Percentiles rank a stretch among this genome's conserved stretches.
phyloP scores from a whole-genome alignment of 2,888 invertebrate genomes.

The Spialia ferax region DNA sequence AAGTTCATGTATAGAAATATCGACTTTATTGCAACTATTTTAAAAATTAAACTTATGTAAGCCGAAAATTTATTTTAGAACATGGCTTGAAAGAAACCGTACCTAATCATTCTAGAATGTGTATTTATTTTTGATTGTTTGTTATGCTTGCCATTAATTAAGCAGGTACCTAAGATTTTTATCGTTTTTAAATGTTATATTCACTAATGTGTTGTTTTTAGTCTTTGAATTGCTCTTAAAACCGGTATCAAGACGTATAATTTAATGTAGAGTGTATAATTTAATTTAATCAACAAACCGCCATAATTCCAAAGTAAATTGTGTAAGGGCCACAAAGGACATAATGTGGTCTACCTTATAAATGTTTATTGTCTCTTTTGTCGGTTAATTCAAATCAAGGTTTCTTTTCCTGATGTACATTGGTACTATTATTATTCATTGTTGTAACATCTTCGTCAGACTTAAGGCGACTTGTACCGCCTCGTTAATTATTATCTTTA shows the following conservation, averaged over 20 bases:
- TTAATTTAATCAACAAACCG: slow-evolving; percentile 1
- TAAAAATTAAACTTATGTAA: too few species aligned
- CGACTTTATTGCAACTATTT: too few species aligned
- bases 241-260: background rate
- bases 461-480: too few species aligned
- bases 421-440: background rate
- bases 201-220: background rate
- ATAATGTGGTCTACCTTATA: slow-evolving; percentile 8
- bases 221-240: background rate
- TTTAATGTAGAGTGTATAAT: background rate
- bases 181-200: background rate
- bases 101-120: too few species aligned
- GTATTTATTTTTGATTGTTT: too few species aligned
- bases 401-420: background rate
- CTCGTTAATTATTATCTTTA: too few species aligned
- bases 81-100: too few species aligned
- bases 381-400: background rate
- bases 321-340: background rate
- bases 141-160: too few species aligned
- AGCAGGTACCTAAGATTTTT: background rate
- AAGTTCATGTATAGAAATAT: too few species aligned
- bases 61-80: too few species aligned
- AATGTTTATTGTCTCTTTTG: background rate
- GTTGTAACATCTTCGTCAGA: too few species aligned
- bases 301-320: slow-evolving; percentile 2